phyloP scores from a whole-genome alignment of 2,888 invertebrate species.

The Agrochola lota region DNA sequence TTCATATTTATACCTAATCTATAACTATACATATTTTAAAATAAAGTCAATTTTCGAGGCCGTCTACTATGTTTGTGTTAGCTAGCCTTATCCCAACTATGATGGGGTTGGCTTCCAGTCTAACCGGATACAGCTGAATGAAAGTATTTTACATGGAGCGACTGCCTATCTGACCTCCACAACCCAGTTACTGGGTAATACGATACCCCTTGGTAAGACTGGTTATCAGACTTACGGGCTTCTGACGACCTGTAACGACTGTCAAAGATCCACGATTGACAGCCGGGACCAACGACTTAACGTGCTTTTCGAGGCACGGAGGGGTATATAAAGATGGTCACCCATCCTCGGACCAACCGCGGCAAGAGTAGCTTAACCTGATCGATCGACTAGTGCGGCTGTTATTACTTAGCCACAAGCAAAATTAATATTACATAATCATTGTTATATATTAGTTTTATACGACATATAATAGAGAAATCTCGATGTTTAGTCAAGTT shows the following conservation, averaged over 20 bases:
- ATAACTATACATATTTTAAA: background rate
- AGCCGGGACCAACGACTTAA: too few relatives aligned
- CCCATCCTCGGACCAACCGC: too few relatives aligned
- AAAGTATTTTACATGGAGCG: background rate
- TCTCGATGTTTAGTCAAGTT: background rate
- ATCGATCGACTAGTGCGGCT: too few relatives aligned
- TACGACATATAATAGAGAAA: background rate
- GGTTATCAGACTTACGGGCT: background rate
- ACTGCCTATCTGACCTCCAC: background rate
- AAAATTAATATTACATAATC: too few relatives aligned
- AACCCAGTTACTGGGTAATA: background rate
- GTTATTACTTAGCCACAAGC: too few relatives aligned
- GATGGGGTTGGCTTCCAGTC: background rate
- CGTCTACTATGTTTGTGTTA: too few relatives aligned
- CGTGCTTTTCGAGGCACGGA: too few relatives aligned
- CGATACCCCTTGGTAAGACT: background rate
- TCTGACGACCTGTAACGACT: background rate
- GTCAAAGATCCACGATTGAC: background rate
- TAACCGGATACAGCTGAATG: background rate
- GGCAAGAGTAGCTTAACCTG: too few relatives aligned
- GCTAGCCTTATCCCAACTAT: too few relatives aligned
- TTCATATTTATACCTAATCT: background rate
- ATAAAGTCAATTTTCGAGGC: too few relatives aligned
- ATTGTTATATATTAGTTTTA: too few relatives aligned
- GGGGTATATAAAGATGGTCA: too few relatives aligned